Percentiles rank a stretch among this genome's conserved stretches.
Evolutionary conservation across 2,797 vertebrate species (phyloP).

Genomic region (Halcyon badia): DNA sequence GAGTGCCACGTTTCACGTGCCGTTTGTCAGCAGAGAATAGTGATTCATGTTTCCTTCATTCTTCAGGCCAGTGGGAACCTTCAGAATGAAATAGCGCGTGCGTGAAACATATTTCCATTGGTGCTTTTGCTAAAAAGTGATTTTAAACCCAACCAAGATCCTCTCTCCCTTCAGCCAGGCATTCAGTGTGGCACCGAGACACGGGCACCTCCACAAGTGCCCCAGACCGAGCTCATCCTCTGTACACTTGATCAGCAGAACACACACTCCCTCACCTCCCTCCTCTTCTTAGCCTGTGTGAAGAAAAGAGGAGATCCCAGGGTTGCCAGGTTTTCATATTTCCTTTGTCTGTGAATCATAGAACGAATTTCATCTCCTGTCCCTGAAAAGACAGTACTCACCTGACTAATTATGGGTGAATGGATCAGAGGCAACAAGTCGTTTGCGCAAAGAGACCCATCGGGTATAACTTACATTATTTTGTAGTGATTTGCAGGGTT

Average conservation of each 20-base stretch:
- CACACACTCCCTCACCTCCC: background rate
- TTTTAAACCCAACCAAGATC: background rate
- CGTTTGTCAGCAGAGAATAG: background rate
- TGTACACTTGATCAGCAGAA: background rate
- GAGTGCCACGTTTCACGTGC: background rate
- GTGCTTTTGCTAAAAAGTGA: slow-evolving; percentile 9
- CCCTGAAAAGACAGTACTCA: background rate
- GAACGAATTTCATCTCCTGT: background rate
- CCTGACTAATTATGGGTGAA: background rate
- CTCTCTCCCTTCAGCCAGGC: background rate
- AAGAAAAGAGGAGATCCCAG: background rate
- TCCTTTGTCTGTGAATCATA: background rate
- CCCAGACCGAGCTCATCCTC: background rate
- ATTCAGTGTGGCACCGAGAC: background rate
- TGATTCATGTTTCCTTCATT: background rate
- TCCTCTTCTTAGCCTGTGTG: background rate
- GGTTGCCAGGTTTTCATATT: background rate
- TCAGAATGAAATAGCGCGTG: background rate
- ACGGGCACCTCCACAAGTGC: background rate
- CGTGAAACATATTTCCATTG: background rate
- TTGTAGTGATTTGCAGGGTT: background rate
- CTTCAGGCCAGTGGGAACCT: background rate
- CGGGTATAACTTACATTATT: background rate
- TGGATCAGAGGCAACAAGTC: background rate
- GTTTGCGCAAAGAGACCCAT: background rate